Percentiles rank a stretch among this genome's conserved stretches.
Evolutionary conservation across 2,113 vertebrate species (phyloP).

Genomic region (Sapajus apella): DNA sequence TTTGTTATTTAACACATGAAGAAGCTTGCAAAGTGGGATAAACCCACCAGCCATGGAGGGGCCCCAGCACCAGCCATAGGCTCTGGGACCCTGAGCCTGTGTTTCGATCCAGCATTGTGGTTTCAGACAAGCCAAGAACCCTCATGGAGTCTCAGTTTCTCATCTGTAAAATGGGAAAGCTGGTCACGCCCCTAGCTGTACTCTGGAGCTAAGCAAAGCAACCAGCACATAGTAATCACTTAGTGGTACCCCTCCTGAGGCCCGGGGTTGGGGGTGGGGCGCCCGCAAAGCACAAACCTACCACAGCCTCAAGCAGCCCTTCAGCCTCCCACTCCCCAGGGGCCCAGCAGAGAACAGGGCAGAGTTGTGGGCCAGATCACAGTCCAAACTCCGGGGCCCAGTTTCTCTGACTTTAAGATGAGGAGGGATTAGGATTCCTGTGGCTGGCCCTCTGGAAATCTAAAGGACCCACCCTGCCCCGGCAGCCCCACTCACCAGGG

Average conservation of each 20-base stretch:
- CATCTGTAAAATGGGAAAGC: background rate
- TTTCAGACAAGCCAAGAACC: background rate
- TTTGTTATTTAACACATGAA: background rate
- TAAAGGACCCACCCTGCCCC: background rate
- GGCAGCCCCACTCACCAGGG: constrained; percentile 62
- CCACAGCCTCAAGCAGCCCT: background rate
- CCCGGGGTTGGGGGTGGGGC: too few relatives aligned
- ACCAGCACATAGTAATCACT: background rate
- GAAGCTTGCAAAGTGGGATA: background rate
- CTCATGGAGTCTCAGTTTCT: background rate
- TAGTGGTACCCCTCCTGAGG: background rate
- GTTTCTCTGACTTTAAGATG: background rate
- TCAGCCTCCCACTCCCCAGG: background rate
- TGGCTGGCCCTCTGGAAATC: background rate
- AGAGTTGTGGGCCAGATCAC: background rate
- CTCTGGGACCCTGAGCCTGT: background rate
- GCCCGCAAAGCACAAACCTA: background rate
- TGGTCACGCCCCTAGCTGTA: background rate
- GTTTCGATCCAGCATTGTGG: background rate
- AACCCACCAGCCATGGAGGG: background rate
- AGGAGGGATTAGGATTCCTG: background rate
- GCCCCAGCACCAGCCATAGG: background rate
- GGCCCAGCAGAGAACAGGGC: background rate
- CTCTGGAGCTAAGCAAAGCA: background rate
- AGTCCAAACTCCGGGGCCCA: background rate